These are phyloP conservation scores for Polymixis lichenea DNA, from an alignment of 2,888 invertebrate species.

Conservation along the genomic window DNA sequence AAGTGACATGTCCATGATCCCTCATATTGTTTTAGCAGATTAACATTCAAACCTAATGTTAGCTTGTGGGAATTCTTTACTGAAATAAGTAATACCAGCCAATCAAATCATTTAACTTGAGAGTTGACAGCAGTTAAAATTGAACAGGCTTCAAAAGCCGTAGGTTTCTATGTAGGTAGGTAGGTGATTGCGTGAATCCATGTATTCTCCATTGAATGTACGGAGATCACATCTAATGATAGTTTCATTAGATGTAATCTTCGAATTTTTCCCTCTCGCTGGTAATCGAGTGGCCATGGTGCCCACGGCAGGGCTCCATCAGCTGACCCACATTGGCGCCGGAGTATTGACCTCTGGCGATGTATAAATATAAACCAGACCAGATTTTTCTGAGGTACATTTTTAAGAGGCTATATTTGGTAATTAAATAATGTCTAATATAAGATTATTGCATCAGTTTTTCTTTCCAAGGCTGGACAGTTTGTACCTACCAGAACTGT, in stretches of 20 bases:
- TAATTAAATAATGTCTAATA: conserved; percentile 11
- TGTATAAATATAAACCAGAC: conserved; percentile 78
- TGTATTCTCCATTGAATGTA: conserved; percentile 26
- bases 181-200: conserved; percentile 11
- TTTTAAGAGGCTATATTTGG: conserved; percentile 56
- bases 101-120: background rate
- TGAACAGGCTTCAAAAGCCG: background rate
- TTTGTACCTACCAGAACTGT: background rate
- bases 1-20: background rate
- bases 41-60: background rate
- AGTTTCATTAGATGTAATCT: conserved; percentile 40
- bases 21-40: background rate
- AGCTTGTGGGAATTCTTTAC: too few species aligned
- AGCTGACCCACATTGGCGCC: conserved; percentile 79
- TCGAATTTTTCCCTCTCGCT: conserved; percentile 59
- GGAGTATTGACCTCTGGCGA: conserved; percentile 81
- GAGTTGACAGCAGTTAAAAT: background rate
- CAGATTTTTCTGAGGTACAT: conserved; percentile 74
- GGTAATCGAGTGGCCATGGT: conserved; percentile 59
- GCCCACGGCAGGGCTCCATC: conserved; percentile 71
- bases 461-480: background rate
- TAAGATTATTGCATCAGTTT: background rate
- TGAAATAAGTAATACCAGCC: background rate
- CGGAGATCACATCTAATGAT: too few species aligned
- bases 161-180: too few species aligned